These are phyloP conservation scores for Scartelaos histophorus DNA, from an alignment of 2,113 vertebrate species.

Conservation along the genomic window DNA sequence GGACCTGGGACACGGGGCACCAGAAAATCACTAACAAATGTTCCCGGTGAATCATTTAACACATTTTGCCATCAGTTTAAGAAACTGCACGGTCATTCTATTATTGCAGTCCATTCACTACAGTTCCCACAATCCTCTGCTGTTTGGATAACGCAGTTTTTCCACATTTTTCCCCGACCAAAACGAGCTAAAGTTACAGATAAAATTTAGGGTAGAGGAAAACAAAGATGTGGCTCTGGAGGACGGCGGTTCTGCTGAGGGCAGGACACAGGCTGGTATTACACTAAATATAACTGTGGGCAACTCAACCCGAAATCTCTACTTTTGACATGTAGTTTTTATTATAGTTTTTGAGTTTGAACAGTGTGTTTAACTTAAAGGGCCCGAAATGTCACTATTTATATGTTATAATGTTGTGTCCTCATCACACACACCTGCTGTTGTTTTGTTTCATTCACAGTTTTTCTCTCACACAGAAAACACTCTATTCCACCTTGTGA, in stretches of 20 bases:
- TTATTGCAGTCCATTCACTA: neutral
- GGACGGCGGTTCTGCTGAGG: neutral
- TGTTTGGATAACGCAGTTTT: neutral
- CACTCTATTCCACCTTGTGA: too few species aligned
- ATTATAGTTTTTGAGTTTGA: neutral
- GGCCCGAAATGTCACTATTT: too few species aligned
- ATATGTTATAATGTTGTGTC: too few species aligned
- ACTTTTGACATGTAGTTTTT: neutral
- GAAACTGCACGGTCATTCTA: neutral
- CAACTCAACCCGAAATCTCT: neutral
- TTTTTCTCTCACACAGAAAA: too few species aligned
- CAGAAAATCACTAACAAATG: too few species aligned
- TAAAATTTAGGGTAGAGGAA: neutral
- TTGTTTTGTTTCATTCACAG: too few species aligned
- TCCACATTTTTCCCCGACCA: neutral
- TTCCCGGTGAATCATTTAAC: too few species aligned
- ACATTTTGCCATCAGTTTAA: too few species aligned
- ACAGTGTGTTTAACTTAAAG: neutral
- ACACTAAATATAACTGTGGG: neutral
- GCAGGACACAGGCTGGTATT: neutral
- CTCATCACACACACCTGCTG: too few species aligned
- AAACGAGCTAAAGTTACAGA: slow-evolving; percentile 1
- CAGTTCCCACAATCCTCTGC: neutral
- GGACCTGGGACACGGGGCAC: too few species aligned
- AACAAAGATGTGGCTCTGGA: neutral